Conservation (phyloP, 1,140 invertebrate species). For the Ooceraea biroi region DNA sequence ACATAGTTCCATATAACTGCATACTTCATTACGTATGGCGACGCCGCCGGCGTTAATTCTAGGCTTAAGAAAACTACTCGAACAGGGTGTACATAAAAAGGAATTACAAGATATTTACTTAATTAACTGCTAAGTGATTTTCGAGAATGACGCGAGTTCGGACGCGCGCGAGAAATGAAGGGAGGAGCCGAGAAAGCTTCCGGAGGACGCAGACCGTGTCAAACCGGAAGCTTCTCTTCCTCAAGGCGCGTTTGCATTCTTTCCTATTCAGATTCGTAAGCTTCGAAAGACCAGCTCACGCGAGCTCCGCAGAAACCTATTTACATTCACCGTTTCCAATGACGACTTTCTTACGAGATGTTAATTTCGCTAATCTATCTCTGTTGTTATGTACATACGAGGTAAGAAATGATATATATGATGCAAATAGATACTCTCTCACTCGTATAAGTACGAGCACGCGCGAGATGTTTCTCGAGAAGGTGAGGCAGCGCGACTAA, state of each 20-base stretch:
- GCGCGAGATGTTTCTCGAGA: not conserved
- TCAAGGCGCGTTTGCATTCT: conserved; percentile 42
- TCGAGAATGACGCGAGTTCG: conserved; percentile 44
- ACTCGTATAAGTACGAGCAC: not conserved
- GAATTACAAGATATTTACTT: conserved; percentile 84
- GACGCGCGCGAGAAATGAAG: conserved; percentile 39
- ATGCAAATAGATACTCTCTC: conserved; percentile 18
- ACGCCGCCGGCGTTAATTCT: conserved; percentile 55
- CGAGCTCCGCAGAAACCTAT: conserved; percentile 22
- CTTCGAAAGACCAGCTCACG: conserved; percentile 37
- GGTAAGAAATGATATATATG: conserved; percentile 53
- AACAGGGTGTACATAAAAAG: conserved; percentile 85
- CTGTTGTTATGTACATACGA: conserved; percentile 62
- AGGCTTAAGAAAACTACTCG: conserved; percentile 67
- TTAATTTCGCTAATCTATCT: conserved; percentile 57
- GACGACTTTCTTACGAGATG: conserved; percentile 27
- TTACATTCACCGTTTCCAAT: conserved; percentile 40
- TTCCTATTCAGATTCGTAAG: conserved; percentile 48
- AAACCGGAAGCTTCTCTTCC: conserved; percentile 2
- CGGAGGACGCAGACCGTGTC: not conserved
- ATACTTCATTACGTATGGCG: conserved; percentile 29
- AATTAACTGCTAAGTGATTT: conserved; percentile 82
- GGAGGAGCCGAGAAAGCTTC: conserved; percentile 4
- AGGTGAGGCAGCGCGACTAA: not conserved
- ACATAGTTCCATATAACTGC: conserved; percentile 28